Base-by-base conservation (phyloP, 1,140 invertebrate species). In the Eubasilissa regina region DNA sequence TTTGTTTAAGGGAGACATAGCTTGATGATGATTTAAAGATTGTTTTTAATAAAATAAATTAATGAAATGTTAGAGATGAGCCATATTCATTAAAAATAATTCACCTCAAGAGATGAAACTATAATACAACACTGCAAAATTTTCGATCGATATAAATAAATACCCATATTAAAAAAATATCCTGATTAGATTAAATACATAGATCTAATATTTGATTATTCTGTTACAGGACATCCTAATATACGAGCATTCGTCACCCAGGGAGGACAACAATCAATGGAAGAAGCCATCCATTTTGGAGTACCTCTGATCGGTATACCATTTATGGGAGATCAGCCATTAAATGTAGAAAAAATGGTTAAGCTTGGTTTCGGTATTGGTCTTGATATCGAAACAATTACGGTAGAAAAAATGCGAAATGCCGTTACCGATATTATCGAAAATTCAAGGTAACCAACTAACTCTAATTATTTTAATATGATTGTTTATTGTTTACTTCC, bases 161-260 rank as follows among this genome's bases (percentile, higher is more conserved):
- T 35, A 35, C n/a, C n/a, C n/a, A n/a, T n/a, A n/a, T n/a, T n/a
- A n/a, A n/a, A n/a, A n/a, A n/a, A n/a, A n/a, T n/a, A n/a, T n/a
- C n/a, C n/a, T 35, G 25, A 3, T 35, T 35, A 3, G 25, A 35
- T 3, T 1, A 35, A 35, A 35, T 35, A 35, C 1, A 35, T 35
- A 1, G 25, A 35, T 35, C 25, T 35, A 35, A 35, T 3, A 58
- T 10, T 8, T 58, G 7, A 58, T 21, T 58, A 21, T 6, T 6
- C 8, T 58, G 17, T 80, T 87, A 13, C 83, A 90, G 90, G 83
- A 45, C 91, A 93, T 85, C 86, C 86, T n/a, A 91, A 91, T 43
- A 77, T 90, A 4, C 87, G 88, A 82, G 76, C 91, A 1, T 93
- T 93, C 79, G 88, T 93, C 21, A 91, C 90, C 11, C 92, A 93